Conservation (phyloP, 2,797 vertebrate genomes). For the Zonotrichia albicollis region DNA sequence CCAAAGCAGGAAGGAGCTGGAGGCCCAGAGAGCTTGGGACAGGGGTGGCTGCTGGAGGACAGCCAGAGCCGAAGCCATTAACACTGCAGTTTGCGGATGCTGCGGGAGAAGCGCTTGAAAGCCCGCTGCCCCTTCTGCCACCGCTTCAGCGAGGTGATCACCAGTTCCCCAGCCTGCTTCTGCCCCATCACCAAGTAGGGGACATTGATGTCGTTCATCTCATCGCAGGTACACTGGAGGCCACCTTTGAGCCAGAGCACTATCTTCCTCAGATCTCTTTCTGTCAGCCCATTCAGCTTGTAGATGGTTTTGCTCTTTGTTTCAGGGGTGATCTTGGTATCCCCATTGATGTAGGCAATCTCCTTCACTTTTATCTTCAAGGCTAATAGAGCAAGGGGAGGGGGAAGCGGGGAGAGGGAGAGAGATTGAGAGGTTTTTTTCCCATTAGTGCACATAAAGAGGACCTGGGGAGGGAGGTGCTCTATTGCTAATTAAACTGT, state of each 20-base stretch:
- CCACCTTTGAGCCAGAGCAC: slow-evolving; percentile 95
- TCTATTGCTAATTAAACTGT: slow-evolving; percentile 73
- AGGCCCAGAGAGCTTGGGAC: slow-evolving; percentile 40
- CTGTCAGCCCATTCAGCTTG: slow-evolving; percentile 92
- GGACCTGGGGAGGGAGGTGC: slow-evolving; percentile 59
- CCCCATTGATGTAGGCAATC: slow-evolving; percentile 96
- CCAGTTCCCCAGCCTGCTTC: slow-evolving; percentile 91
- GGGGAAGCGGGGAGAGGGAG: slow-evolving; percentile 21
- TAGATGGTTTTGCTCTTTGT: slow-evolving; percentile 97
- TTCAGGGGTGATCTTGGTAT: slow-evolving; percentile 96
- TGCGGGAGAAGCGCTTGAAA: slow-evolving; percentile 95
- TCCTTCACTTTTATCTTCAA: slow-evolving; percentile 99
- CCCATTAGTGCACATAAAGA: slow-evolving; percentile 61
- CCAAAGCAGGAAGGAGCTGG: slow-evolving; percentile 60
- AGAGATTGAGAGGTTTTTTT: slow-evolving; percentile 36
- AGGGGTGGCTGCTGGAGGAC: slow-evolving; percentile 2
- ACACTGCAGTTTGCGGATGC: slow-evolving; percentile 96
- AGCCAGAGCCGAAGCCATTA: slow-evolving; percentile 60
- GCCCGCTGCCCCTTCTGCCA: slow-evolving; percentile 96
- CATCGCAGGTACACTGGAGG: slow-evolving; percentile 93
- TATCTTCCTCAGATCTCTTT: slow-evolving; percentile 89
- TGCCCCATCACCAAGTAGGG: slow-evolving; percentile 98
- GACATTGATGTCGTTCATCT: slow-evolving; percentile 96
- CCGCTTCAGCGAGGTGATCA: slow-evolving; percentile 96
- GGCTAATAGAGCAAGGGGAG: slow-evolving; percentile 75